A percentile compares a stretch with the other conserved stretches of the same genome.
phyloP scores from a whole-genome alignment of 2,113 vertebrate species.

The Willisornis vidua region DNA sequence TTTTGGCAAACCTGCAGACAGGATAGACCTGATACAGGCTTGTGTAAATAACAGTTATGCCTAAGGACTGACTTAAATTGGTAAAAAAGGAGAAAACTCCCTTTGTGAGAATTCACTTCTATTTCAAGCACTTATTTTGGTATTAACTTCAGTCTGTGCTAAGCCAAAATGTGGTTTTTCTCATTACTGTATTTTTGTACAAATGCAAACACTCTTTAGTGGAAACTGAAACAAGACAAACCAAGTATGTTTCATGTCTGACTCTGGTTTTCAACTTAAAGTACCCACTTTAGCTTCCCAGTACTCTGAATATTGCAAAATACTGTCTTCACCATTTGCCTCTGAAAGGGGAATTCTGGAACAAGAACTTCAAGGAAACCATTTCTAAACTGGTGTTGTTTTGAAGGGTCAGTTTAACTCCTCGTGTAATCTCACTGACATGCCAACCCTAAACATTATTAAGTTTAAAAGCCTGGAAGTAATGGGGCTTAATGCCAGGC shows the following conservation, averaged over 20 bases:
- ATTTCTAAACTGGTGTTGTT: neutral
- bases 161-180: neutral
- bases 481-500: neutral
- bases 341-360: neutral
- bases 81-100: neutral
- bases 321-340: neutral
- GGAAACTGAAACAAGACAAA: neutral
- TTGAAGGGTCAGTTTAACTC: neutral
- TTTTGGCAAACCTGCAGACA: neutral
- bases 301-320: neutral
- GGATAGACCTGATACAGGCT: neutral
- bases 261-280: neutral
- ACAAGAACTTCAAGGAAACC: neutral
- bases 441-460: neutral
- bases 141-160: neutral
- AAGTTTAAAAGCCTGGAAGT: neutral
- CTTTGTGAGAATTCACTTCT: neutral
- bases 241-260: neutral
- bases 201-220: neutral
- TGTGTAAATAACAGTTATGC: neutral
- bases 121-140: neutral
- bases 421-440: neutral
- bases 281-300: neutral
- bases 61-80: neutral
- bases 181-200: neutral